Base-by-base conservation (phyloP, 2,797 vertebrate genomes). In the Lutjanus argentimaculatus region DNA sequence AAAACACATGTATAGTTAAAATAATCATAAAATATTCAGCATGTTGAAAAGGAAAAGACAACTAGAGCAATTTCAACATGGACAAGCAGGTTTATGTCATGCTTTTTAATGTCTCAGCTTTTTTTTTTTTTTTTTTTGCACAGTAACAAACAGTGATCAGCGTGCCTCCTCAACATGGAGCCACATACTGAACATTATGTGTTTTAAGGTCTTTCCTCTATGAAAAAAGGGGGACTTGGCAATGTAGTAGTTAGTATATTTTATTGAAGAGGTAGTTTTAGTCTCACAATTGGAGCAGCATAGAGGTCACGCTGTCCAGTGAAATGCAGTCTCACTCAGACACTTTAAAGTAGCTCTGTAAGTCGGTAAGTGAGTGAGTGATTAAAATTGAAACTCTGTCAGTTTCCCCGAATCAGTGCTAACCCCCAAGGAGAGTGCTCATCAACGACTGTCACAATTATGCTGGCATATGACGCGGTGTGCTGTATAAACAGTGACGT, bases 321-420 rank as follows among this genome's bases (percentile, higher is more conserved):
- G 36, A 69, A 69, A 72, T 48, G 64, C 59, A 58, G 51, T 67
- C 51, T 79, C 53, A 69, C 55, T 71, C 71, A 70, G 17, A 62
- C 14, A 67, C 13, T 10, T 77, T 36, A 36, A 36, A 36, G 30
- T 36, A 67, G 19, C 21, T 30, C 21, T 51, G 15, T 36, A 69
- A 77, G 25, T 73, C 56, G 67, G 40, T 45, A 46, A 67, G 55
- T 52, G 36, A 67, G 51, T 56, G 55, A 78, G 63, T 67, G 58
- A 85, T 78, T 85, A 40, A 75, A 73, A 79, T 36, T 78, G 80
- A 84, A 82, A 76, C 19, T 75, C 63, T 52, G 64, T 80, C 66
- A 62, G 36, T 61, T 82, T 45, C 61, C 63, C 71, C 10, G 11
- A 80, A 82, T 85, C 74, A 73, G 67, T 51, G 36, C 55, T 8